phyloP scores from a whole-genome alignment of 1,140 invertebrate genomes.

The Chironomus striatipennis region DNA sequence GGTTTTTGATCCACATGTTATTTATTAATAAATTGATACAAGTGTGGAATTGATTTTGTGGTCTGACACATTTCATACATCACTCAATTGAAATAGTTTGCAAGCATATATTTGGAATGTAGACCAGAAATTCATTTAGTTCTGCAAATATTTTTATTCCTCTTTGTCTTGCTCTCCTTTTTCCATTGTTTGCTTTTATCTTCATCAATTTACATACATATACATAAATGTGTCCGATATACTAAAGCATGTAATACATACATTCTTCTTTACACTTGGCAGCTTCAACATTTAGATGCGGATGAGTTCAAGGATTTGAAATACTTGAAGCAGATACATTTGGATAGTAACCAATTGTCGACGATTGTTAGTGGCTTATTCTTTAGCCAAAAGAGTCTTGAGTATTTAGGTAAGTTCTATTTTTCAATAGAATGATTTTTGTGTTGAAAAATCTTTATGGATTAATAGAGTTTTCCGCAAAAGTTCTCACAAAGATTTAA shows the following conservation, averaged over 20 bases:
- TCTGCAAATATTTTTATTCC: slow-evolving; percentile 10
- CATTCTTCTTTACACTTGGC: slow-evolving; percentile 25
- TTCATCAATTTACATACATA: background rate
- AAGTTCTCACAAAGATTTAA: no score
- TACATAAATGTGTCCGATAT: no score
- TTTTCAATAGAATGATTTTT: slow-evolving; percentile 23
- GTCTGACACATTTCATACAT: background rate
- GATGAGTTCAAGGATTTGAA: slow-evolving; percentile 57
- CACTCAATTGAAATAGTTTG: background rate
- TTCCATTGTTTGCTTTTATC: background rate
- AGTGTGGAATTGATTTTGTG: background rate
- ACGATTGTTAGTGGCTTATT: slow-evolving; percentile 59
- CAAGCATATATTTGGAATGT: no score
- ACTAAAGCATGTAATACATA: no score
- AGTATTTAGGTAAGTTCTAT: slow-evolving; percentile 26
- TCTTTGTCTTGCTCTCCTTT: background rate
- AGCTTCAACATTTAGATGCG: slow-evolving; percentile 55
- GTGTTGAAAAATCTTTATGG: no score
- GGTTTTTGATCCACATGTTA: background rate
- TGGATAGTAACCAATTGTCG: slow-evolving; percentile 61
- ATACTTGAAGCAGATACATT: slow-evolving; percentile 49
- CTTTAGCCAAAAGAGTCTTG: slow-evolving; percentile 45
- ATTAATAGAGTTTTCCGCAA: no score
- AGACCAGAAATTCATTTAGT: background rate
- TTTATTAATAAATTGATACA: background rate